Evolutionary conservation across 2,113 vertebrate species (phyloP).

Genomic region (Ia io): DNA sequence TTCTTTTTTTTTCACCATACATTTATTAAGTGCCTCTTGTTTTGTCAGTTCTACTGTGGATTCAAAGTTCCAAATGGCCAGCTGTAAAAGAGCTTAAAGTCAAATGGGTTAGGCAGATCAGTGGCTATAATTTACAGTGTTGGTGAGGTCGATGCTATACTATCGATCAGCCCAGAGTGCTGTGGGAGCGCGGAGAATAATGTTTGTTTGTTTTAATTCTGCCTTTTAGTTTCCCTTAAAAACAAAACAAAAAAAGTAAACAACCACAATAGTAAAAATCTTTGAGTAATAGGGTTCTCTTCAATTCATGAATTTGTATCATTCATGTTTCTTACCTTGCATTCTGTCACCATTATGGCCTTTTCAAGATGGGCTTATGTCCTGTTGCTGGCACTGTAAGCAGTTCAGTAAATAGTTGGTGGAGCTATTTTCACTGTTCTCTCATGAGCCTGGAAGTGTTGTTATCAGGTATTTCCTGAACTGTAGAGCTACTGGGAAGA

Average conservation of each 20-base stretch:
- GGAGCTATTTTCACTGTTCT: not conserved
- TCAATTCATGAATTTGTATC: not conserved
- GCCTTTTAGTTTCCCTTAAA: conserved; percentile 22
- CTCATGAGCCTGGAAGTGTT: not conserved
- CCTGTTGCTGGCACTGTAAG: not conserved
- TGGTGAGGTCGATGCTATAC: not conserved
- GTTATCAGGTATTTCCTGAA: conserved; percentile 37
- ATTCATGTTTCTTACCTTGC: not conserved
- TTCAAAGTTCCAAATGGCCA: not conserved
- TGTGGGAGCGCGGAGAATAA: not conserved
- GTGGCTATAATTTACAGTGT: not conserved
- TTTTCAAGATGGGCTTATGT: conserved; percentile 7
- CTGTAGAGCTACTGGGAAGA: not conserved
- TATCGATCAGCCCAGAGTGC: not conserved
- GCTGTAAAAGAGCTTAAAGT: conserved; percentile 27
- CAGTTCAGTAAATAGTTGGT: not conserved
- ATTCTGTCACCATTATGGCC: not conserved
- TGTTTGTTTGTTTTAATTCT: not conserved
- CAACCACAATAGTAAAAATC: not conserved
- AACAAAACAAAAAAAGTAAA: conserved; percentile 34
- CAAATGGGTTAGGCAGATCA: not conserved
- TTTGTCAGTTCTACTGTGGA: not conserved
- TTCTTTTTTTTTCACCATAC: not conserved
- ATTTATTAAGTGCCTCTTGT: not conserved
- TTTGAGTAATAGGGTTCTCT: conserved; percentile 4